Evolutionary conservation across 2,797 vertebrate species (phyloP), one percentile per base, ranked within the genome.

Genomic region (Mastacembelus armatus): DNA sequence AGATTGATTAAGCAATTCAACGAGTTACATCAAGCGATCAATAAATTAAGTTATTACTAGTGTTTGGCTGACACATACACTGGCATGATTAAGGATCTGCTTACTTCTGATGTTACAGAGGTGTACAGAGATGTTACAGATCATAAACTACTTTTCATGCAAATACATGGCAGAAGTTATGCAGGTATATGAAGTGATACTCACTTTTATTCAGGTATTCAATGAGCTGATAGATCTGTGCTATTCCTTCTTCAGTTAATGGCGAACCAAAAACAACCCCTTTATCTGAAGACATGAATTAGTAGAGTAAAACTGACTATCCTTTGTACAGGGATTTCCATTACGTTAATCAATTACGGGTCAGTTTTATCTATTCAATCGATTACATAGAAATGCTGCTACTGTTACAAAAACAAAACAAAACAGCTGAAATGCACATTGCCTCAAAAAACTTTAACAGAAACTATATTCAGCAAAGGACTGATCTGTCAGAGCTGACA

Each of bases 161-260:
- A 32, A 21, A 33, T 49, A 35, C 4, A 57, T 26, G 16, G 10
- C 16, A 63, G 10, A 50, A 4, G 11, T 38, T 15, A 24, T 29
- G n/a, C 1, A 39, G 5, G 8, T 10, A 49, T 33, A 39, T 39
- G 8, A 16, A 33, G 3, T 3, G 1, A 78, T 81, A 94, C 98
- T 97, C 89, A 99, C 98, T 95, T 94, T 98, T 98, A 85, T 95
- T 95, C 61, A 99, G 93, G 78, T 96, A 98, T 44, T 98, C 96
- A n/a, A 98, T 97, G 52, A 99, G 94, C 74, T 99, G 98, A 77
- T 96, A 97, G 75, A 99, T 96, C 80, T 98, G 98, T 36, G 96
- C 95, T 56, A 99, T 99, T 86, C 98, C 97, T 91, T 98, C 97
- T 86, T 99, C 98, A 3, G 97, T 98, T 87, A 99, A 77, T 0